Evolutionary conservation across 2,113 vertebrate genomes (phyloP).

Genomic region (Neolamprologus brichardi): DNA sequence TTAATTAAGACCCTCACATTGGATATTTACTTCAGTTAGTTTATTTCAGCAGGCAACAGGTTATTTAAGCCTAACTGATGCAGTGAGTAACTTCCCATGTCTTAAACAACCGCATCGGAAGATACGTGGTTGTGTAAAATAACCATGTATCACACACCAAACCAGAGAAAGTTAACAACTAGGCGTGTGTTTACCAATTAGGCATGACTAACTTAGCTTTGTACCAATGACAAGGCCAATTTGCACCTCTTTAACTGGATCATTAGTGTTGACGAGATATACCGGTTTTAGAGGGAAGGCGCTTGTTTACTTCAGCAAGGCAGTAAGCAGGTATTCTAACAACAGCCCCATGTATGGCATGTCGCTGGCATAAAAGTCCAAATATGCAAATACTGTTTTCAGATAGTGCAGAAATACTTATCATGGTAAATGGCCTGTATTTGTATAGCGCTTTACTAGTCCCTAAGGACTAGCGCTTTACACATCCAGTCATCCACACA

Average conservation of each 20-base stretch:
- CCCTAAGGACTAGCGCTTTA: not conserved
- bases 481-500: not conserved
- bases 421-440: not conserved
- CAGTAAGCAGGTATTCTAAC: not conserved
- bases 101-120: not conserved
- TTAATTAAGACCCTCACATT: not conserved
- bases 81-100: not conserved
- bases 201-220: not conserved
- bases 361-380: not conserved
- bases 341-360: not conserved
- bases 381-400: not conserved
- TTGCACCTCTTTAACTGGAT: not conserved
- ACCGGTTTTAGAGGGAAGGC: not conserved
- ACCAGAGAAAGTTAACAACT: not conserved
- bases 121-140: not conserved
- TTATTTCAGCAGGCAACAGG: not conserved
- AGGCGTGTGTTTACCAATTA: not conserved
- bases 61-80: not conserved
- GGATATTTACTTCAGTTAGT: not conserved
- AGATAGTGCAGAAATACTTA: not conserved
- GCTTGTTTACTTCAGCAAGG: fast-evolving
- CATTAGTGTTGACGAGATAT: not conserved
- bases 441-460: not conserved
- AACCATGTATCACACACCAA: not conserved
- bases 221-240: fast-evolving